Evolutionary conservation across 1,140 invertebrate species (phyloP).

Genomic region (Mylabris phalerata): DNA sequence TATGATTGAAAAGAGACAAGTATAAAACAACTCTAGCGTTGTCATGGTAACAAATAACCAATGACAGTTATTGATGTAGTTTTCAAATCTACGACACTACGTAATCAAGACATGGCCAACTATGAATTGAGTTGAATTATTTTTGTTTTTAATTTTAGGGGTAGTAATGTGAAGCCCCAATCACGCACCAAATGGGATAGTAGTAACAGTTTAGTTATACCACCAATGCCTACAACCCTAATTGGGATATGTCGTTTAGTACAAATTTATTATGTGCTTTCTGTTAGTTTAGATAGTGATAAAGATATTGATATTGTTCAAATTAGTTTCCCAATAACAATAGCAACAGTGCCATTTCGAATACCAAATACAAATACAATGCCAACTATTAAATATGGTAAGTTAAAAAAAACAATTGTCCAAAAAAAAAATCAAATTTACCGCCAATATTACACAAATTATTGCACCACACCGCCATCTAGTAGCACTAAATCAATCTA

Average conservation of each 20-base stretch:
- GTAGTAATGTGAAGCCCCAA: constrained; percentile 56
- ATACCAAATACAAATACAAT: constrained; percentile 64
- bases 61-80: not conserved
- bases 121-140: too few relatives aligned
- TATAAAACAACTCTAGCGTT: too few relatives aligned
- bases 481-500: too few relatives aligned
- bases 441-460: too few relatives aligned
- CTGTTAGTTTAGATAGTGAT: constrained; percentile 65
- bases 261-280: constrained; percentile 74
- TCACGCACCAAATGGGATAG: constrained; percentile 61
- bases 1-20: too few relatives aligned
- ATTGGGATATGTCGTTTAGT: constrained; percentile 68
- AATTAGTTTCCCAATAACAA: constrained; percentile 75
- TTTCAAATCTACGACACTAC: not conserved
- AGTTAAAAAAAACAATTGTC: constrained; percentile 8
- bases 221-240: constrained; percentile 72
- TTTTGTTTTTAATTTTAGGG: constrained; percentile 24
- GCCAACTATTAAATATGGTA: constrained; percentile 67
- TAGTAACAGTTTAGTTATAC: constrained; percentile 60
- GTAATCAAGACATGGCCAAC: too few relatives aligned
- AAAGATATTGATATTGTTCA: constrained; percentile 67
- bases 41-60: too few relatives aligned
- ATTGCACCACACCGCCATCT: too few relatives aligned
- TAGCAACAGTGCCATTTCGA: constrained; percentile 72
- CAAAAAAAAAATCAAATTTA: too few relatives aligned